Conservation (phyloP, 2,888 invertebrate genomes). For the Gandaritis pyraliata region DNA sequence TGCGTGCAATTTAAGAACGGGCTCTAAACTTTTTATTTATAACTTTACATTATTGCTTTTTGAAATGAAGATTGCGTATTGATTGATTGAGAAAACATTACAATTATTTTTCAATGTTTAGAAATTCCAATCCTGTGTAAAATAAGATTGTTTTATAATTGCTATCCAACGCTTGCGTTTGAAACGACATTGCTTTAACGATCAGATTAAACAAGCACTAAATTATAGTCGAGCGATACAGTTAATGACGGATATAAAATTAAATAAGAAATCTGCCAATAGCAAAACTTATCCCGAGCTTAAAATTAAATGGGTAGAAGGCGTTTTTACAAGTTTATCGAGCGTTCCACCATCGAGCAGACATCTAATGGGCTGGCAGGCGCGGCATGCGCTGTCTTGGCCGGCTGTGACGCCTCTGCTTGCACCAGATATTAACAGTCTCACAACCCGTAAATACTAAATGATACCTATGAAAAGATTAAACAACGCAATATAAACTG, state of each 20-base stretch:
- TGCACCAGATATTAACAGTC: constrained; percentile 54
- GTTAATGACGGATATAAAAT: constrained; percentile 76
- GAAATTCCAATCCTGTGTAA: constrained; percentile 29
- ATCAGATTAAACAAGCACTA: constrained; percentile 64
- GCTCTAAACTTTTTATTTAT: constrained; percentile 38
- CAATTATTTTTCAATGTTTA: constrained; percentile 25
- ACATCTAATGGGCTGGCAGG: constrained; percentile 80
- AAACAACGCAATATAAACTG: constrained; percentile 60
- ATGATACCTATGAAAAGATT: constrained; percentile 55
- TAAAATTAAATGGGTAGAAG: constrained; percentile 83
- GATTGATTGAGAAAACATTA: not conserved
- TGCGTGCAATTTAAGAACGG: constrained; percentile 38
- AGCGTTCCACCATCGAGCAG: constrained; percentile 82
- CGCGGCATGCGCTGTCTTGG: constrained; percentile 80
- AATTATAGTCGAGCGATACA: constrained; percentile 74
- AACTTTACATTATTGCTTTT: not conserved
- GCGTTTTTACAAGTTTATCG: constrained; percentile 84
- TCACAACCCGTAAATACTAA: constrained; percentile 60
- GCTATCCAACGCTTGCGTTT: constrained; percentile 48
- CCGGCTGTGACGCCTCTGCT: constrained; percentile 64
- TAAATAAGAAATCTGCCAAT: constrained; percentile 80
- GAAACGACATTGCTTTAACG: constrained; percentile 58
- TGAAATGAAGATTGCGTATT: not conserved
- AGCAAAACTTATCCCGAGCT: constrained; percentile 79
- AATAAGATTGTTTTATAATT: constrained; percentile 45